phyloP scores from a whole-genome alignment of 2,113 vertebrate species.

The Panurus biarmicus region DNA sequence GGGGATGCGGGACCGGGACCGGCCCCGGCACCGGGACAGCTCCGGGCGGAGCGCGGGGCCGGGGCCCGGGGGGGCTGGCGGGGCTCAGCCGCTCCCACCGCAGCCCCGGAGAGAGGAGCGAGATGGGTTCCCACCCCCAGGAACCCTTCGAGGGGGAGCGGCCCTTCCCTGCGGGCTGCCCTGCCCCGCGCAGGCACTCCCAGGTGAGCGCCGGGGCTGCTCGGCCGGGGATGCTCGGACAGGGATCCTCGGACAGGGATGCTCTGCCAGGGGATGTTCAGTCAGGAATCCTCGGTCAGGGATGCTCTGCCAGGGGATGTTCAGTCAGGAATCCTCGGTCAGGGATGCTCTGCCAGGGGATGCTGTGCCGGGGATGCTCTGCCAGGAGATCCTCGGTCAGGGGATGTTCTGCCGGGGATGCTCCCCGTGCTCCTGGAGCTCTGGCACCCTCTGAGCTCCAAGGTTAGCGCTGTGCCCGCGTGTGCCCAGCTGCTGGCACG shows the following conservation, averaged over 20 bases:
- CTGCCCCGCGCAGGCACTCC: background rate
- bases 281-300: fast-evolving
- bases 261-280: background rate
- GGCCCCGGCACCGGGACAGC: background rate
- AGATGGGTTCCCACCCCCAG: background rate
- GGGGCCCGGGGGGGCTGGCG: background rate
- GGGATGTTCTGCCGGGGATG: background rate
- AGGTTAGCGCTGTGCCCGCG: background rate
- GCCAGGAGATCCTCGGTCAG: fast-evolving
- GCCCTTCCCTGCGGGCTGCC: background rate
- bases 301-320: background rate
- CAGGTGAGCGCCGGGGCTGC: background rate
- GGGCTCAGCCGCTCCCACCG: background rate
- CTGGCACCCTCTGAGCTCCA: background rate
- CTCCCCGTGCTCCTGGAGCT: fast-evolving
- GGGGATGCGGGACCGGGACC: background rate
- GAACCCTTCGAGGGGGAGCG: background rate
- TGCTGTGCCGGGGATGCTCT: background rate
- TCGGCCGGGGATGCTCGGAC: fast-evolving
- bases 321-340: fast-evolving
- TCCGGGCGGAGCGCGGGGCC: background rate
- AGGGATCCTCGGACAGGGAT: background rate
- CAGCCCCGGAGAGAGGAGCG: background rate
- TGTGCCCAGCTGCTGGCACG: fast-evolving
- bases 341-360: background rate